phyloP scores from a whole-genome alignment of 2,888 invertebrate genomes.

The Auanema sp. region DNA sequence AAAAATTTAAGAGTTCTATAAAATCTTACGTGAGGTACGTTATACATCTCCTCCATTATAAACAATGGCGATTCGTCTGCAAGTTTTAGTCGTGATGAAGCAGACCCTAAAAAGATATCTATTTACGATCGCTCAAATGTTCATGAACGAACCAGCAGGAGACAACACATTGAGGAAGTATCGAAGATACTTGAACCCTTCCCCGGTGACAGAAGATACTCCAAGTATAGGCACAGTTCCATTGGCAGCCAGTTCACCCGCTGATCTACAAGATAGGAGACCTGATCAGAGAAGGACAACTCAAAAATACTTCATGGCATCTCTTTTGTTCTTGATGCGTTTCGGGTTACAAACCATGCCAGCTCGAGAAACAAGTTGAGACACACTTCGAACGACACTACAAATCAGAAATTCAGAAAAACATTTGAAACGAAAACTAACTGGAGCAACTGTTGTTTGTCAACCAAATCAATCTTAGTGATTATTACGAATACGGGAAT shows the following conservation, averaged over 20 bases:
- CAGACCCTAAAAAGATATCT: conserved; percentile 10
- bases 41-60: conserved; percentile 84
- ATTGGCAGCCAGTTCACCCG: conserved; percentile 70
- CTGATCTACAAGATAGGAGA: conserved; percentile 69
- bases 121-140: neutral
- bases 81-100: conserved; percentile 34
- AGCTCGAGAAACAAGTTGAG: conserved; percentile 35
- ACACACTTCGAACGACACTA: conserved; percentile 35
- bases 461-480: conserved; percentile 87
- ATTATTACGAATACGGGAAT: conserved; percentile 88
- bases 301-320: conserved; percentile 37
- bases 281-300: neutral
- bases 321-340: conserved; percentile 44
- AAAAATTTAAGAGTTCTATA: conserved; percentile 4
- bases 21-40: conserved; percentile 67
- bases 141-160: conserved; percentile 28
- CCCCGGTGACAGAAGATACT: conserved; percentile 86
- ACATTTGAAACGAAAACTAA: conserved; percentile 8
- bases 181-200: conserved; percentile 71
- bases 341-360: conserved; percentile 37
- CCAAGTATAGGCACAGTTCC: conserved; percentile 67
- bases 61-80: conserved; percentile 68
- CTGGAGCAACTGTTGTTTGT: conserved; percentile 64
- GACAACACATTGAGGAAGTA: conserved; percentile 81
- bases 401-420: conserved; percentile 6